Conservation (phyloP, 2,888 invertebrate genomes). For the Strigamia maritima region DNA sequence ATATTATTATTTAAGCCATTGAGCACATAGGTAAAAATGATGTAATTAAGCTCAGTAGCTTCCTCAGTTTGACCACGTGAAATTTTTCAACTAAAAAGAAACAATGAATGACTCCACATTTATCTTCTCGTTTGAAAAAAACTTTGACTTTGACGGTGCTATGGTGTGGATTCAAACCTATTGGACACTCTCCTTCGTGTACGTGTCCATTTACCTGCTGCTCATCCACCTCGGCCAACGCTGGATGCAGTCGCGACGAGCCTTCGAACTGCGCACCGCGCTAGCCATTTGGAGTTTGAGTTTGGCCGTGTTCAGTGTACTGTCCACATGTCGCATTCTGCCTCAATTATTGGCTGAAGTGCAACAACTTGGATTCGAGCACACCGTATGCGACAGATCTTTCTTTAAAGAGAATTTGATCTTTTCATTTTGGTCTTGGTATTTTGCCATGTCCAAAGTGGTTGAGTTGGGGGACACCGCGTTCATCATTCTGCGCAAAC, state of each 20-base stretch:
- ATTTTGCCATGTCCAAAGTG: constrained; percentile 79
- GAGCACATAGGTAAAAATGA: no score
- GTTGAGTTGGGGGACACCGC: constrained; percentile 94
- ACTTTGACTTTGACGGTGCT: background rate
- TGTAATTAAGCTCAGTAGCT: no score
- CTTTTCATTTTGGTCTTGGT: no score
- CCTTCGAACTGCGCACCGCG: constrained; percentile 82
- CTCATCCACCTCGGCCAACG: constrained; percentile 90
- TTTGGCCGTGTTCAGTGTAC: constrained; percentile 89
- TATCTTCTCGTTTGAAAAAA: background rate
- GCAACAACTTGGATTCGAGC: no score
- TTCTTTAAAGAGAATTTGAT: no score
- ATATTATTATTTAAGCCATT: no score
- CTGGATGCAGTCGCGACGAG: constrained; percentile 86
- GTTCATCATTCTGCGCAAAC: constrained; percentile 83
- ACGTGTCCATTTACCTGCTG: constrained; percentile 84
- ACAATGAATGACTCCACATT: no score
- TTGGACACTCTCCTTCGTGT: constrained; percentile 89
- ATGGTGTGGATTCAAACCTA: constrained; percentile 86
- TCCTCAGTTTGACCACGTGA: no score
- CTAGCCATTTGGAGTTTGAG: constrained; percentile 88
- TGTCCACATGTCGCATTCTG: constrained; percentile 77
- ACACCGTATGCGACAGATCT: no score
- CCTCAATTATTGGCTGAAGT: no score
- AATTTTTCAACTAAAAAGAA: no score